Conservation (phyloP, 2,888 invertebrate genomes). For the Eumerus sabulonum region DNA sequence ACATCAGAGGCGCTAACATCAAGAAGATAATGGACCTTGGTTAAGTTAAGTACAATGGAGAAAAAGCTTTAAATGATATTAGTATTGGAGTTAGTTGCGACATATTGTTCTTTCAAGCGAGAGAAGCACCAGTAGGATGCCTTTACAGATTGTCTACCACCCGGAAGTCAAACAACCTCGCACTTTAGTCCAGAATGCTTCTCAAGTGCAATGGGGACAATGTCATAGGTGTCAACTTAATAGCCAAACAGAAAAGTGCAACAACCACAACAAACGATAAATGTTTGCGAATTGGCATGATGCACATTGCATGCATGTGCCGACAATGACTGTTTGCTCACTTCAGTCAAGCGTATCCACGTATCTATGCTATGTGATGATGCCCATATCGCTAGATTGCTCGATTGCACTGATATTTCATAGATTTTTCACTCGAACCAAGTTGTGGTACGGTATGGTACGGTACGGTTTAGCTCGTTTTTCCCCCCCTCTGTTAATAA, state of each 20-base stretch:
- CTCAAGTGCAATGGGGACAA: too few species aligned
- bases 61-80: too few species aligned
- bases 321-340: conserved; percentile 4
- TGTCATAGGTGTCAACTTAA: background rate
- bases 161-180: too few species aligned
- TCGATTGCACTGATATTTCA: conserved; percentile 5
- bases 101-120: too few species aligned
- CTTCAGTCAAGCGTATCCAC: conserved; percentile 1
- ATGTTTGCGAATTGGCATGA: background rate
- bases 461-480: conserved; percentile 10
- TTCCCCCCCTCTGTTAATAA: conserved; percentile 39
- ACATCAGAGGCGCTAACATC: too few species aligned
- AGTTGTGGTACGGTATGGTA: conserved; percentile 13
- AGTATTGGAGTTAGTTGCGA: too few species aligned
- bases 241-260: background rate
- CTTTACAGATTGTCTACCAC: too few species aligned
- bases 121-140: too few species aligned
- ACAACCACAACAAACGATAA: background rate
- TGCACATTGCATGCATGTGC: background rate
- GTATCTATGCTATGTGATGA: background rate
- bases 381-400: too few species aligned
- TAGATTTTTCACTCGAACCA: background rate
- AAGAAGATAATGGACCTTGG: too few species aligned
- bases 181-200: too few species aligned
- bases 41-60: too few species aligned